phyloP scores from a whole-genome alignment of 1,140 invertebrate species.

The Tribolium castaneum region DNA sequence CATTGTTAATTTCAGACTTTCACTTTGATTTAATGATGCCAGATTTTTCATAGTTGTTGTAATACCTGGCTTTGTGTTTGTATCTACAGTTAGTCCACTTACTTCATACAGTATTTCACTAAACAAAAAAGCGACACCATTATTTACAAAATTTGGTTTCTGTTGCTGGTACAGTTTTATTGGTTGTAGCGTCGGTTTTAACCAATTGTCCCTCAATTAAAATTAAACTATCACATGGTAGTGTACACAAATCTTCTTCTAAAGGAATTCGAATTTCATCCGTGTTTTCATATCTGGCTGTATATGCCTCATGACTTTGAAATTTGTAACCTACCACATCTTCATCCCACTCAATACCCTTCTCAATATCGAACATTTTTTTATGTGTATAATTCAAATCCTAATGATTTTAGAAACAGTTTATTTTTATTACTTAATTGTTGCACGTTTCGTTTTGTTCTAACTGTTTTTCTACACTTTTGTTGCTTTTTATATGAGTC shows the following conservation, averaged over 20 bases:
- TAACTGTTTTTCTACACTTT: background rate
- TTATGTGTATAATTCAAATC: conserved; percentile 20
- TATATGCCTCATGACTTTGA: conserved; percentile 36
- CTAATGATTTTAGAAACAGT: conserved; percentile 6
- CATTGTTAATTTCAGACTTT: conserved; percentile 14
- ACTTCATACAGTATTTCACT: conserved; percentile 36
- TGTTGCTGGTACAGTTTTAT: conserved; percentile 15
- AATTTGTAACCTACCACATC: conserved; percentile 16
- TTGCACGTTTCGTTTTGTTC: background rate
- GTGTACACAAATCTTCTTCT: conserved; percentile 50
- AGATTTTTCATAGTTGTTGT: conserved; percentile 16
- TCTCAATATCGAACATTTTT: background rate
- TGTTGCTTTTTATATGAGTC: background rate
- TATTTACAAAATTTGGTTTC: conserved; percentile 11
- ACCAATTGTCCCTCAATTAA: conserved; percentile 55
- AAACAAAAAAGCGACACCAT: conserved; percentile 37
- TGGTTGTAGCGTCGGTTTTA: conserved; percentile 26
- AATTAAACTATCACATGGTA: conserved; percentile 49
- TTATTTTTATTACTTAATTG: background rate
- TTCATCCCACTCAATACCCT: conserved; percentile 12
- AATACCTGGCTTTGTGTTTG: conserved; percentile 24
- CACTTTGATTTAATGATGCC: background rate
- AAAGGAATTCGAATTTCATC: conserved; percentile 54
- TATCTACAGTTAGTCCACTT: background rate
- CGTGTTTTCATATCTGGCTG: conserved; percentile 43